A percentile compares a stretch with the other conserved stretches of the same genome.
phyloP scores from a whole-genome alignment of 2,888 invertebrate species.

The Ormyrus rosae region DNA sequence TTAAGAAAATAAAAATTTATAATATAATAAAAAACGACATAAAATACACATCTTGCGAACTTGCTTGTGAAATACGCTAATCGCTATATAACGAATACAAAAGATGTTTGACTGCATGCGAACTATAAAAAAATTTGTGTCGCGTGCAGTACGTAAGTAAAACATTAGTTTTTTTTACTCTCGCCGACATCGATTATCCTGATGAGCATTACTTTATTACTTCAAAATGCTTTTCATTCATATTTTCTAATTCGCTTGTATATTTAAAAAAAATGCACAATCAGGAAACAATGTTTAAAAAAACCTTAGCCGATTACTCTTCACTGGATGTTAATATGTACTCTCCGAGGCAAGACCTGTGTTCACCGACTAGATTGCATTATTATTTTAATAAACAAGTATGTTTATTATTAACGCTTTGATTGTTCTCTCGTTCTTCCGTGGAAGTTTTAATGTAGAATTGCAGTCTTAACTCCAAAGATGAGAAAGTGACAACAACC shows the following conservation, averaged over 20 bases:
- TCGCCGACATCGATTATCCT: constrained; percentile 43
- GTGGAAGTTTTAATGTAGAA: constrained; percentile 35
- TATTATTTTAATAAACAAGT: constrained; percentile 34
- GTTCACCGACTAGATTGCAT: constrained; percentile 55
- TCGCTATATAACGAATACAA: constrained; percentile 42
- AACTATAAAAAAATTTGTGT: constrained; percentile 35
- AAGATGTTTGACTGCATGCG: constrained; percentile 25
- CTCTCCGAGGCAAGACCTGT: constrained; percentile 34
- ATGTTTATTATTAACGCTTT: constrained; percentile 40
- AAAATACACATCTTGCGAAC: constrained; percentile 11
- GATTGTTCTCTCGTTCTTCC: constrained; percentile 50
- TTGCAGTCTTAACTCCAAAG: constrained; percentile 47
- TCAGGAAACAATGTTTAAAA: constrained; percentile 47
- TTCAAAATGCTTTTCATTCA: constrained; percentile 23
- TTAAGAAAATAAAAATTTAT: constrained; percentile 36
- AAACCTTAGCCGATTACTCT: constrained; percentile 51
- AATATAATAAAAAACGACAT: constrained; percentile 28
- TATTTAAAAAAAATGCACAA: constrained; percentile 38
- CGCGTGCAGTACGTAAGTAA: constrained; percentile 38
- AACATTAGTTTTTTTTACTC: constrained; percentile 41
- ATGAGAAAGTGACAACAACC: constrained; percentile 28
- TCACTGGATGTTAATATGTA: constrained; percentile 26
- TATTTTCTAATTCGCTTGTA: constrained; percentile 24
- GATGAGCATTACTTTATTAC: constrained; percentile 34
- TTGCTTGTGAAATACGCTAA: constrained; percentile 27